A percentile compares a stretch with the other conserved stretches of the same genome.
These are phyloP conservation scores for Tachina grossa DNA, from an alignment of 2,888 invertebrate genomes.

Conservation along the genomic window DNA sequence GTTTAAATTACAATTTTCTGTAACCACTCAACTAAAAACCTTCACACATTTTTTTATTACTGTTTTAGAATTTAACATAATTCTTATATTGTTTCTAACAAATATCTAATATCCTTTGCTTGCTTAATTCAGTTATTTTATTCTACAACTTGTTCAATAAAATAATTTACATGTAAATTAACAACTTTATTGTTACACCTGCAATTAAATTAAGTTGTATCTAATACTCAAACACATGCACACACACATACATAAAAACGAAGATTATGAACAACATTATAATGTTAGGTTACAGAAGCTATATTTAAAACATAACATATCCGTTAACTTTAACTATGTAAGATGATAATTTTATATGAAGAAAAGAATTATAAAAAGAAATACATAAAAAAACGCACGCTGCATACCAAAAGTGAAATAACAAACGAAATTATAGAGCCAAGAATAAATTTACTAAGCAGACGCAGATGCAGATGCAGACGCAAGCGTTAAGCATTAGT, in stretches of 20 bases:
- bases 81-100: background rate
- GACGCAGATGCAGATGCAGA: background rate
- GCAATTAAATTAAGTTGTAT: slow-evolving; percentile 66
- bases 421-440: slow-evolving; percentile 60
- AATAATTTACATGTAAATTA: slow-evolving; percentile 58
- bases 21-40: background rate
- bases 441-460: slow-evolving; percentile 28
- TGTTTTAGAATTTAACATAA: background rate
- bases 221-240: slow-evolving; percentile 23
- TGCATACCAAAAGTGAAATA: slow-evolving; percentile 43
- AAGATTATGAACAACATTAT: slow-evolving; percentile 51
- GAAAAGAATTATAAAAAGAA: background rate
- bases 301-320: slow-evolving; percentile 63
- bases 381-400: slow-evolving; percentile 14
- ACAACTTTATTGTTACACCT: slow-evolving; percentile 51
- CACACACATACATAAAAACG: background rate
- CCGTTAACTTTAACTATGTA: slow-evolving; percentile 66
- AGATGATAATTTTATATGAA: slow-evolving; percentile 64
- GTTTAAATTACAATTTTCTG: background rate
- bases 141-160: slow-evolving; percentile 20
- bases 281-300: slow-evolving; percentile 57
- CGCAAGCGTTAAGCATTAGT: background rate
- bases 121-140: slow-evolving; percentile 21
- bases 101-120: slow-evolving; percentile 27
- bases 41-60: slow-evolving; percentile 23